Conservation (phyloP, 1,140 invertebrate genomes). For the Leptinotarsa undecemlineata region DNA sequence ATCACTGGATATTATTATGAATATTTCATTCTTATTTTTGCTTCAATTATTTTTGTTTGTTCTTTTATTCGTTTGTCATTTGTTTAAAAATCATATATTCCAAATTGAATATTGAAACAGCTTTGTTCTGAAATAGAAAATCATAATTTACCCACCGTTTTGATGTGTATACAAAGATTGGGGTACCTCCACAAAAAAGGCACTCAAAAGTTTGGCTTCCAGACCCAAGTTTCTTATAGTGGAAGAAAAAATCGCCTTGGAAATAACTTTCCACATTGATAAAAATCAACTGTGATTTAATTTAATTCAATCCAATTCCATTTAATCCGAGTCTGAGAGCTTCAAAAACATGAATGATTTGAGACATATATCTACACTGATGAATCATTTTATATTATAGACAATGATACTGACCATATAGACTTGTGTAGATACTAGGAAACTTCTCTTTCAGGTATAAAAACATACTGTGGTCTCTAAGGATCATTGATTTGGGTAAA, state of each 20-base stretch:
- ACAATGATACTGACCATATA: constrained; percentile 27
- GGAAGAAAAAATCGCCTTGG: constrained; percentile 42
- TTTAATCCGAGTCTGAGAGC: background rate
- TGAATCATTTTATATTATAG: constrained; percentile 1
- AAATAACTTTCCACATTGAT: constrained; percentile 13
- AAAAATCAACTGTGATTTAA: constrained; percentile 26
- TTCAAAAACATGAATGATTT: too few species aligned
- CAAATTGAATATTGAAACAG: too few species aligned
- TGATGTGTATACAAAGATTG: constrained; percentile 50
- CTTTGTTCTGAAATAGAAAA: constrained; percentile 21
- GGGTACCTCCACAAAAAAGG: constrained; percentile 44
- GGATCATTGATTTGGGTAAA: constrained; percentile 54
- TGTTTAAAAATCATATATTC: too few species aligned
- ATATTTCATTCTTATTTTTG: too few species aligned
- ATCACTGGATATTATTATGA: too few species aligned
- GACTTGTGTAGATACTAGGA: constrained; percentile 43
- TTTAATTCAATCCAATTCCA: constrained; percentile 11
- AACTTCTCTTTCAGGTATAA: constrained; percentile 55
- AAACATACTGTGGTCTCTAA: constrained; percentile 57
- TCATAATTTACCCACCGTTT: constrained; percentile 48
- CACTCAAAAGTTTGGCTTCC: background rate
- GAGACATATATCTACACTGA: background rate
- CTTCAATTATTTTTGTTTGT: too few species aligned
- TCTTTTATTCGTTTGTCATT: too few species aligned
- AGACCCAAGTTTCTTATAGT: background rate